Evolutionary conservation across 2,797 vertebrate genomes (phyloP).

Genomic region (Macropodus opercularis): DNA sequence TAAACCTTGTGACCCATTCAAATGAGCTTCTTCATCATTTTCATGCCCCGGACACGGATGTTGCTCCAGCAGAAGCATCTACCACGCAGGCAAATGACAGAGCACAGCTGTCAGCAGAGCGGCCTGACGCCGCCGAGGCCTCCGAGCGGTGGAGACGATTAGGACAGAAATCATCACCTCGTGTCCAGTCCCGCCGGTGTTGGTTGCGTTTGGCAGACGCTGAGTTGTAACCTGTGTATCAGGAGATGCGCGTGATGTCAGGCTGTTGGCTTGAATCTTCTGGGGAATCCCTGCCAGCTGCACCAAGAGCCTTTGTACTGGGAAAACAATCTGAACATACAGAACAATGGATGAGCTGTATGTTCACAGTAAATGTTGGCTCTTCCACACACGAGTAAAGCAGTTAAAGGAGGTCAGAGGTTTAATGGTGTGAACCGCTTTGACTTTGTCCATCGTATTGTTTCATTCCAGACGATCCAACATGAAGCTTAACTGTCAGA

Average conservation of each 20-base stretch:
- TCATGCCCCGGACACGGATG: too few species aligned
- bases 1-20: too few species aligned
- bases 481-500: neutral
- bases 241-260: slow-evolving; percentile 56
- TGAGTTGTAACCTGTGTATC: slow-evolving; percentile 40
- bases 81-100: too few species aligned
- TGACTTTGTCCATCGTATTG: neutral
- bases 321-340: slow-evolving; percentile 46
- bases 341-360: slow-evolving; percentile 47
- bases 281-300: slow-evolving; percentile 49
- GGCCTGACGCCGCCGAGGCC: too few species aligned
- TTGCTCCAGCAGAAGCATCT: too few species aligned
- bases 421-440: neutral
- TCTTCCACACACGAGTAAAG: neutral
- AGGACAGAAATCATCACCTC: too few species aligned
- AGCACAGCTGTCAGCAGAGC: too few species aligned
- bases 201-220: slow-evolving; percentile 50
- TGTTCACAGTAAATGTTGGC: slow-evolving; percentile 29
- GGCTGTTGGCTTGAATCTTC: slow-evolving; percentile 59
- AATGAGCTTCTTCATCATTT: too few species aligned
- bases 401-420: neutral
- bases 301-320: slow-evolving; percentile 37
- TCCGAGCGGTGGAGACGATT: too few species aligned
- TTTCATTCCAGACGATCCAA: neutral
- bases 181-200: slow-evolving; percentile 19